Evolutionary conservation across 2,888 invertebrate species (phyloP), one percentile per base, ranked within the genome.

Genomic region (Eupithecia vulgata): DNA sequence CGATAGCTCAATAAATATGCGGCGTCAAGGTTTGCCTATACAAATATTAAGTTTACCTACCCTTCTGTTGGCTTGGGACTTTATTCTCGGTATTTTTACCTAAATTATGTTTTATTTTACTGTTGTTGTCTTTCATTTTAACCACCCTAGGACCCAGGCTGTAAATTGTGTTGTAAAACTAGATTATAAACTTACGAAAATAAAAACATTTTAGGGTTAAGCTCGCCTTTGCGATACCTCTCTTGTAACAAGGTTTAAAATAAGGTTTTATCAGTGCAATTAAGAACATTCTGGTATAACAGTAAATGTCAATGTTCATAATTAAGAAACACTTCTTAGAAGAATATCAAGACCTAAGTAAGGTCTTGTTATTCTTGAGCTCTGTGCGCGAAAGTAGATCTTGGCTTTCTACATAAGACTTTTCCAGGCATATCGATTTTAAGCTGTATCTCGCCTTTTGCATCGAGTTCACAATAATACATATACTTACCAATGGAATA

Each of bases 1-100:
- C 73, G 78, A 73, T 72, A 81, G 76, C 76, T 78, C 78, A 80
- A 85, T 85, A 84, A 83, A 87, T 84, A 85, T 72, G 30, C 42
- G 35, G 25, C 35, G 48, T 37, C n/a, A n/a, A n/a, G 37, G 21
- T 12, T 61, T 17, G 34, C 65, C 5, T 65, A 21, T 42, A 65
- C 64, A 65, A 65, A 65, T 37, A 40, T 35, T 25, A 40, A 42
- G 25, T 15, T 64, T 37, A n/a, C 13, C 37, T 21, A 35, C 34
- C 35, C 62, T 64, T 35, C 10, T 61, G 62, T 35, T 61, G 30
- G 2, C 17, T 61, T 17, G 34, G 2, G 30, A 17, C 40, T 25
- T 40, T 40, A 21, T 40, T 42, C 10, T 52, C 48, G 48, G 37
- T 40, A 10, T 42, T 40, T 35, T 34, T 5, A n/a, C 12, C n/a